Evolutionary conservation across 1,140 invertebrate genomes (phyloP).

Genomic region (Idris sp.): DNA sequence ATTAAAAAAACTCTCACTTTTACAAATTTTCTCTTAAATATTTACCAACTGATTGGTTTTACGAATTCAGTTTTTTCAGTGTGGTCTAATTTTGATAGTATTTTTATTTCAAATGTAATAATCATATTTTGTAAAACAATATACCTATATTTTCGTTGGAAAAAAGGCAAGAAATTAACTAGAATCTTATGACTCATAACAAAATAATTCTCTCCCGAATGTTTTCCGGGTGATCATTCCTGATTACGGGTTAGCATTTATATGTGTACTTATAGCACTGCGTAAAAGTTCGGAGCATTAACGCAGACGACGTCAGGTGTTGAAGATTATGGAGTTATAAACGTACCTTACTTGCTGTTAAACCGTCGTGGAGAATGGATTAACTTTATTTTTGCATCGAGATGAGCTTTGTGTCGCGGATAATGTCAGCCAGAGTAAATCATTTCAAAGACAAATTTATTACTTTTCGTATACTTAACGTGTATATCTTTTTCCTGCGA

Average conservation of each 20-base stretch:
- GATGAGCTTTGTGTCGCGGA: background rate
- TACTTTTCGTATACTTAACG: slow-evolving; percentile 10
- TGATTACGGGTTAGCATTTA: slow-evolving; percentile 47
- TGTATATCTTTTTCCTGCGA: no score
- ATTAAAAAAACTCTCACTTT: no score
- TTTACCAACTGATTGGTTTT: no score
- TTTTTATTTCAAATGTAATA: no score
- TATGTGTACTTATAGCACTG: slow-evolving; percentile 19
- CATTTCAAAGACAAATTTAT: slow-evolving; percentile 6
- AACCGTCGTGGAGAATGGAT: slow-evolving; percentile 26
- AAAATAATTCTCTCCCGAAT: slow-evolving; percentile 21
- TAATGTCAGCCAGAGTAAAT: slow-evolving; percentile 25
- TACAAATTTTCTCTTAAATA: no score
- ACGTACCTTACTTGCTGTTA: slow-evolving; percentile 31
- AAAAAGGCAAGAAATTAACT: no score
- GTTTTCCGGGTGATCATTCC: slow-evolving; percentile 39
- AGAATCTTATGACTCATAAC: slow-evolving; percentile 23
- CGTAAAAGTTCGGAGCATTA: slow-evolving; percentile 28
- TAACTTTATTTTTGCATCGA: slow-evolving; percentile 27
- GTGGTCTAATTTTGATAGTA: no score
- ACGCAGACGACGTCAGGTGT: slow-evolving; percentile 48
- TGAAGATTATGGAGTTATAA: slow-evolving; percentile 48
- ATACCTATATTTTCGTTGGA: no score
- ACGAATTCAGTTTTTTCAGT: no score
- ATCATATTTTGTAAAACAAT: no score